Conservation (phyloP, 2,888 invertebrate species). For the Mythimna vitellina region DNA sequence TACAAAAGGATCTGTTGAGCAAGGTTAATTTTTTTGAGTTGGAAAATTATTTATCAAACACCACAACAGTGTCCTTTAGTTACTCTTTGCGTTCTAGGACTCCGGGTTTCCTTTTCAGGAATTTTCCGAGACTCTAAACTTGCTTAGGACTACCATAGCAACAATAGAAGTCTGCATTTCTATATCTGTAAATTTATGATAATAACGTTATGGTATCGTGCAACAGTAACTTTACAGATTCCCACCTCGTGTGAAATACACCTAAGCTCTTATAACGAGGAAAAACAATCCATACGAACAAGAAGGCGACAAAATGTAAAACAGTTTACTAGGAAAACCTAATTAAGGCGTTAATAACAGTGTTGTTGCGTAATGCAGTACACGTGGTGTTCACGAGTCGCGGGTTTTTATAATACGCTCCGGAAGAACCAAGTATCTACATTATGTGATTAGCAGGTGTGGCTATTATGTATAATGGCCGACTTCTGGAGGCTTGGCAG, state of each 20-base stretch:
- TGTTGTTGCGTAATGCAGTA: conserved; percentile 12
- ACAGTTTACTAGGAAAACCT: conserved; percentile 37
- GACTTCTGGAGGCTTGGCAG: conserved; percentile 28
- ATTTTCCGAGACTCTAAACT: no score
- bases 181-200: no score
- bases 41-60: no score
- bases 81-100: no score
- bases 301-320: conserved; percentile 26
- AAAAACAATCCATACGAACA: conserved; percentile 23
- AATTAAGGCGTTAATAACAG: conserved; percentile 38
- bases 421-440: conserved; percentile 33
- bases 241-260: background rate
- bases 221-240: background rate
- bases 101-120: no score
- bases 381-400: conserved; percentile 43
- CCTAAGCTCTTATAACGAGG: conserved; percentile 28
- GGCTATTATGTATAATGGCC: conserved; percentile 12
- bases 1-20: no score
- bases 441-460: conserved; percentile 32
- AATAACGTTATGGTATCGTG: background rate
- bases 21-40: no score
- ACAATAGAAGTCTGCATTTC: background rate
- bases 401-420: conserved; percentile 28
- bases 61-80: no score
- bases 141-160: background rate